Percentiles rank a stretch among this genome's conserved stretches.
Evolutionary conservation across 2,797 vertebrate genomes (phyloP).

Genomic region (Vespertilio murinus): DNA sequence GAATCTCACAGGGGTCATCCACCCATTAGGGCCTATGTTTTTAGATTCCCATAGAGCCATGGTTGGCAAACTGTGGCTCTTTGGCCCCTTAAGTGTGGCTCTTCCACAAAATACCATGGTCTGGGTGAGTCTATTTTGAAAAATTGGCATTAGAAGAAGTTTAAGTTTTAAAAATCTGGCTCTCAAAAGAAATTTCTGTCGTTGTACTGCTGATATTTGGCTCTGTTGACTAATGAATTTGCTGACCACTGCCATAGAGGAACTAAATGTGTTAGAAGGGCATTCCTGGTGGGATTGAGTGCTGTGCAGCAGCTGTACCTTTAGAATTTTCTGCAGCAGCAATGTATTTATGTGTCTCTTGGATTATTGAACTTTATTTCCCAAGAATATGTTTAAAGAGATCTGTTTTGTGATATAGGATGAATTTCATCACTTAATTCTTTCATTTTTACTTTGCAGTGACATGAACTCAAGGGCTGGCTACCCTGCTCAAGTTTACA

Average conservation of each 20-base stretch:
- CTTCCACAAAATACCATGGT: too few relatives aligned
- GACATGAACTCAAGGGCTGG: conserved; percentile 79
- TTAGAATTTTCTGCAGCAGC: background rate
- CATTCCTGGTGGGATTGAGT: fast-evolving
- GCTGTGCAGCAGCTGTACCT: background rate
- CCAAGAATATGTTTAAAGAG: background rate
- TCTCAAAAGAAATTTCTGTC: too few relatives aligned
- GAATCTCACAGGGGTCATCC: background rate
- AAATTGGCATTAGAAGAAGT: too few relatives aligned
- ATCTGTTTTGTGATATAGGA: background rate
- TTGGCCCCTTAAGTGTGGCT: too few relatives aligned
- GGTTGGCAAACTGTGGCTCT: too few relatives aligned
- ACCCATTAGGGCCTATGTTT: background rate
- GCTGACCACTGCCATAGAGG: background rate
- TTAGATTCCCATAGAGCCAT: background rate
- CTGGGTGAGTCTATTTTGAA: too few relatives aligned
- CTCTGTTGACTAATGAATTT: too few relatives aligned
- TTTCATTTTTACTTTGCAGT: conserved; percentile 30
- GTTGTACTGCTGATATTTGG: too few relatives aligned
- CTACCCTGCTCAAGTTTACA: conserved; percentile 90
- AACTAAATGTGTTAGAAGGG: background rate
- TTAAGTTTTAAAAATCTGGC: too few relatives aligned
- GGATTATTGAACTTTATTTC: background rate
- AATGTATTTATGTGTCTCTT: background rate
- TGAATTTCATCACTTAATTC: background rate